Base-by-base conservation (phyloP, 2,113 vertebrate species). In the Canis aureus region DNA sequence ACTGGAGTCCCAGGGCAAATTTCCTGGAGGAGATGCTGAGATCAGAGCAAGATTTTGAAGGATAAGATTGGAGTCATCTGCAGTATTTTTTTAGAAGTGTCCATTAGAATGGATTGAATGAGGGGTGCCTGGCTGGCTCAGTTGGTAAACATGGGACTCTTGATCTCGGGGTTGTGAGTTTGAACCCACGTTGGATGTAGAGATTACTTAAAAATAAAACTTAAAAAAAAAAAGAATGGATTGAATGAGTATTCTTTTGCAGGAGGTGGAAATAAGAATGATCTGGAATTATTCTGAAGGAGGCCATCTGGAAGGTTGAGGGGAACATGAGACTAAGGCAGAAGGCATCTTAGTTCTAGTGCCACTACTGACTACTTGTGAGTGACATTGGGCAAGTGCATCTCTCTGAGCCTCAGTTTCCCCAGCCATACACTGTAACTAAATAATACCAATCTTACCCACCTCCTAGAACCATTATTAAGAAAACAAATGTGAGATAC, bases 401-500 rank as follows among this genome's bases (percentile, higher is more conserved):
- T 91, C n/a, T 91, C 32, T 95, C 17, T 76, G 53, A 91, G 80
- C 11, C 66, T 89, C 88, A 94, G 23, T 94, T 94, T 95, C 67
- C 55, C 66, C 10, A 53, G 79, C n/a, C 79, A 74, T 74, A 69
- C 53, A 87, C 53, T 97, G 82, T 35, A 81, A 78, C 49, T 82
- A 86, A 97, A 89, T 78, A 76, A 27, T 67, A 74, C 62, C 27
- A 86, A 20, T 64, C 10, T 57, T 89, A 86, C n/a, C 3, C 20
- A 90, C 7, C 23, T 82, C 76, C 43, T 67, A 78, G 43, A 53
- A n/a, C 89, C 38, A 78, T 66, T 94, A 51, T 71, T 96, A 89
- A 95, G 43, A 93, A 57, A 89, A 76, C 22, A 86, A 95, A 92
- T 95, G 27, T 95, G 27, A 94, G n/a, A 92, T 97, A 96, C 84